Evolutionary conservation across 2,113 vertebrate genomes (phyloP), one percentile per base, ranked within the genome.

Genomic region (Tretioscincus oriximinensis): DNA sequence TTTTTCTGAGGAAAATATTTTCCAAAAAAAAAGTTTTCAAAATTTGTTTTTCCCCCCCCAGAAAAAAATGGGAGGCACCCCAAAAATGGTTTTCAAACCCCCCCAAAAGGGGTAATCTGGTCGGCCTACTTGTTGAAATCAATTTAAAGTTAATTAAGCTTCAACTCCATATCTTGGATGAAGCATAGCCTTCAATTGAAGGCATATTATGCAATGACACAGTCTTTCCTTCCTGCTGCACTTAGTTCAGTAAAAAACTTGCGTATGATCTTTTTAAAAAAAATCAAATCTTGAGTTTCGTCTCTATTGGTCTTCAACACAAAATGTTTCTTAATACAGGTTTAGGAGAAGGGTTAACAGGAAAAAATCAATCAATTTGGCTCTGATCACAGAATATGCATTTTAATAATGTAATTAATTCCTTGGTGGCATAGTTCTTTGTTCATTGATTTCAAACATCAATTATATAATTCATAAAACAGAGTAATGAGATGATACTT

Each of bases 371-470:
- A 77, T 83, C 69, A 81, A 5, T 31, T 12, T 4, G 51, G 74
- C 6, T 47, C 1, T 64, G 6, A 60, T 68, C 58, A 84, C 58
- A 81, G 18, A 20, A 69, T 77, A 9, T 5, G 78, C 77, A 77
- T 86, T 54, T 77, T 82, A 82, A 86, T 0, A 75, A 70, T 72
- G 67, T 35, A 67, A 89, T 20, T 22, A 88, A 84, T 63, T 45
- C 81, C 72, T 85, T 78, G 67, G 49, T 18, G 84, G 82, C 77
- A 87, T 72, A 78, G 67, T 60, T 75, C 76, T 85, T n/a, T 73
- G 81, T 16, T 83, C 69, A 85, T 82, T 88, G 80, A 88, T 84
- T 76, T 89, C 85, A 82, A 72, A 35, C 14, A 58, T 11, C n/a
- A 10, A 29, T 73, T 85, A 2, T 2, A 89, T 85, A 89, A 80